A percentile compares a stretch with the other conserved stretches of the same genome.
Evolutionary conservation across 2,888 invertebrate species (phyloP).

Genomic region (Liodrosophila aerea): DNA sequence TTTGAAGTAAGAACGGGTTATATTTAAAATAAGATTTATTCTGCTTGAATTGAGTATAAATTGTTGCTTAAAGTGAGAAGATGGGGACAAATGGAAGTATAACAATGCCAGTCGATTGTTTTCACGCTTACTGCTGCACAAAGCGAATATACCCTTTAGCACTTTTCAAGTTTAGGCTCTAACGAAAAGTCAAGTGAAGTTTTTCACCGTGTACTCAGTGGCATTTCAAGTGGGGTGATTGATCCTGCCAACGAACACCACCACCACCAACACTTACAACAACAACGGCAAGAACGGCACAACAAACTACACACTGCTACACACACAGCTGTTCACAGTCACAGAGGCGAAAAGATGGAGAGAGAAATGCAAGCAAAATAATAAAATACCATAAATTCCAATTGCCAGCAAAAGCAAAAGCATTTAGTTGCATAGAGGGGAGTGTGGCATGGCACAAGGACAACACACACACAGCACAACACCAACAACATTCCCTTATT

Average conservation of each 20-base stretch:
- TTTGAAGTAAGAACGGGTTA: no score
- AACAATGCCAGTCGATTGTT: no score
- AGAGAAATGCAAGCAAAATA: constrained; percentile 46
- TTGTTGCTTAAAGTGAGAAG: no score
- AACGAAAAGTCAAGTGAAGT: no score
- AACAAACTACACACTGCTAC: not conserved
- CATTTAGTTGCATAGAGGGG: not conserved
- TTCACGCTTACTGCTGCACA: no score
- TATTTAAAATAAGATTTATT: no score
- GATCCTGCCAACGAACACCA: constrained; percentile 34
- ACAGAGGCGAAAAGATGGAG: constrained; percentile 38
- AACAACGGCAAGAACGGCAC: constrained; percentile 3
- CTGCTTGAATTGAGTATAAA: no score
- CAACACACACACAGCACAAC: constrained; percentile 19
- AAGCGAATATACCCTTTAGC: no score
- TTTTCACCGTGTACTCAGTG: constrained; percentile 17
- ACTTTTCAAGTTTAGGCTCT: no score
- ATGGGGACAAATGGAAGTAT: no score
- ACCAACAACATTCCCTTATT: constrained; percentile 53
- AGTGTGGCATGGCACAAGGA: constrained; percentile 48
- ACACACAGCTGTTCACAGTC: constrained; percentile 51
- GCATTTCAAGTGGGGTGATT: constrained; percentile 48
- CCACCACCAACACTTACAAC: constrained; percentile 8
- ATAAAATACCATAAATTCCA: constrained; percentile 66
- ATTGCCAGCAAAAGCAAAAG: constrained; percentile 43